These are phyloP conservation scores for Salvelinus alpinus DNA, from an alignment of 2,113 vertebrate species.

Conservation along the genomic window DNA sequence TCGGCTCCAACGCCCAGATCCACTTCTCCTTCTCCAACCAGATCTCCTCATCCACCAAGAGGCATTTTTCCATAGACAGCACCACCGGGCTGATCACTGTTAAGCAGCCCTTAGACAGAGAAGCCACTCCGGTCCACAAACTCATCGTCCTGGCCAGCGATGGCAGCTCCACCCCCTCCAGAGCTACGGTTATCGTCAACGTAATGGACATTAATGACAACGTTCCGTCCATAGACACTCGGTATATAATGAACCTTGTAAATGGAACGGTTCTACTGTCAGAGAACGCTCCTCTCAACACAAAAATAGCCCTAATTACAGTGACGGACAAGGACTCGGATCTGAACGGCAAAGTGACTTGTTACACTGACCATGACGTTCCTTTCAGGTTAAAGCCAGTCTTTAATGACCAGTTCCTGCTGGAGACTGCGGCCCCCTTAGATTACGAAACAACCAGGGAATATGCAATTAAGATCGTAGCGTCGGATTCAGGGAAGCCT, in stretches of 20 bases:
- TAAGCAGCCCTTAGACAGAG: constrained; percentile 89
- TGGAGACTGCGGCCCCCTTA: constrained; percentile 91
- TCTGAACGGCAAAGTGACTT: constrained; percentile 93
- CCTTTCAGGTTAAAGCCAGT: constrained; percentile 95
- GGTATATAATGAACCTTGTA: constrained; percentile 94
- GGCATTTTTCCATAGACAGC: constrained; percentile 89
- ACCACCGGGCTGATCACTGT: constrained; percentile 91
- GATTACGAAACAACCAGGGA: constrained; percentile 93
- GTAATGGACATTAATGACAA: constrained; percentile 97
- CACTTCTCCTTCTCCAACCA: constrained; percentile 95
- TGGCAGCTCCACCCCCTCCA: constrained; percentile 88
- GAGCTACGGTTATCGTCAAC: constrained; percentile 90
- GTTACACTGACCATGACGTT: constrained; percentile 95
- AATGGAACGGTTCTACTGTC: constrained; percentile 94
- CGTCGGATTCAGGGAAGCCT: constrained; percentile 93
- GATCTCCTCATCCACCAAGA: constrained; percentile 84
- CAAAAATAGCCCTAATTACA: constrained; percentile 96
- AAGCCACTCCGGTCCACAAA: constrained; percentile 89
- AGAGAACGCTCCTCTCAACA: constrained; percentile 94
- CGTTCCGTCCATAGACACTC: constrained; percentile 90
- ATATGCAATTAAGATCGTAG: constrained; percentile 96
- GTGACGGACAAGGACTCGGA: constrained; percentile 95
- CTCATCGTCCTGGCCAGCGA: constrained; percentile 92
- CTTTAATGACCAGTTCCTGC: constrained; percentile 95
- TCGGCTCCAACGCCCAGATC: constrained; percentile 93